Evolutionary conservation across 2,797 vertebrate species (phyloP), one percentile per base, ranked within the genome.

Genomic region (Chloroceryle inda): DNA sequence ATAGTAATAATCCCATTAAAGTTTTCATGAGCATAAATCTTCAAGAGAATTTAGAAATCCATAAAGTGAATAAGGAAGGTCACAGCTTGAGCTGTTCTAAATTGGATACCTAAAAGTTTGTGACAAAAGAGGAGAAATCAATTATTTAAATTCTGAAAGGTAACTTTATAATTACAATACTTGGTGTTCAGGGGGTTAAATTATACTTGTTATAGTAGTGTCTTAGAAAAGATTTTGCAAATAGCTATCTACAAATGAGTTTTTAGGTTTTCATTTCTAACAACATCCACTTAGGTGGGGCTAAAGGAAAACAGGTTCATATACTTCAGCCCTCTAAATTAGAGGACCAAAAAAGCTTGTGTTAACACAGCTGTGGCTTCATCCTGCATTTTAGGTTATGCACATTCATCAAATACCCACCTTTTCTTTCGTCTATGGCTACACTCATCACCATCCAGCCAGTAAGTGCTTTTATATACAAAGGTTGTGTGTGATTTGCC

Each of bases 1-100:
- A 44, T 40, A 91, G 72, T 92, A 97, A 94, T 81, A 96, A 94
- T 74, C 58, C 23, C 50, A 82, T 92, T 91, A 85, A 92, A 92
- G 8, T 86, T 96, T 73, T 84, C 59, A 63, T 89, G 11, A 58
- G 18, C 49, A 71, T 91, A 88, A 92, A 92, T 96, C 58, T 95
- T 89, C 27, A 73, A 63, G 47, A 94, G 53, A 93, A 87, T 95
- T 94, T 69, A 75, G 17, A 24, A 87, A 26, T 63, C 42, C 72
- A 0, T 79, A 68, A 53, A 53, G 21, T n/a, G 75, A 92, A 53
- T 75, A 18, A 94, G 33, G 95, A 90, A 87, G 61, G n/a, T 97
- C 78, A 92, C 14, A 5, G 20, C 27, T 85, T 69, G 33, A 38
- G 7, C 44, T 85, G 17, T 69, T 62, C 67, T 74, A 74, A 61